Conservation (phyloP, 2,888 invertebrate species). For the Meteorus cinctellus region DNA sequence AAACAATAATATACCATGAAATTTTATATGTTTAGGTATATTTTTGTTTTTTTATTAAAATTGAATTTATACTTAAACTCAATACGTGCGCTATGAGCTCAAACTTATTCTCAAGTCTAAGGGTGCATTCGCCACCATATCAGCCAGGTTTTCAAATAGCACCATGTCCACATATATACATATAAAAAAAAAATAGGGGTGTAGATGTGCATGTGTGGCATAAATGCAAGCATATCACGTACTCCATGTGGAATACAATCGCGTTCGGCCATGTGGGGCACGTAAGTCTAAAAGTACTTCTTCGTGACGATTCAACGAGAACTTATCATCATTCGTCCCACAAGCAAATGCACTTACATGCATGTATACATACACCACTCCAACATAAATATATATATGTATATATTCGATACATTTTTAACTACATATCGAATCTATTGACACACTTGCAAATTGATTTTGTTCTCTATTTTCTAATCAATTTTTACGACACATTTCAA, state of each 20-base stretch:
- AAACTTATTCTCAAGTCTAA: background rate
- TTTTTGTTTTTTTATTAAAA: background rate
- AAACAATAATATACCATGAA: too few relatives aligned
- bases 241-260: slow-evolving; percentile 58
- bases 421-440: too few relatives aligned
- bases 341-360: background rate
- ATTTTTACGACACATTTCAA: too few relatives aligned
- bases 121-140: background rate
- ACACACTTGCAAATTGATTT: too few relatives aligned
- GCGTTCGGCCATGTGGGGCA: slow-evolving; percentile 58
- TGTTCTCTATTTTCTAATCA: too few relatives aligned
- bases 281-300: slow-evolving; percentile 62
- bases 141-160: slow-evolving; percentile 30
- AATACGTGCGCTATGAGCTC: background rate
- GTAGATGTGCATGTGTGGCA: slow-evolving; percentile 28
- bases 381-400: too few relatives aligned
- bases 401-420: too few relatives aligned
- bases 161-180: background rate
- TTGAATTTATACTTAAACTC: background rate
- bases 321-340: slow-evolving; percentile 51
- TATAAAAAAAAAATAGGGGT: background rate
- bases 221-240: slow-evolving; percentile 58
- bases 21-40: too few relatives aligned
- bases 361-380: background rate
- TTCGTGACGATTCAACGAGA: slow-evolving; percentile 49